Base-by-base conservation (phyloP, 1,140 invertebrate species). In the Glomeris maerens region DNA sequence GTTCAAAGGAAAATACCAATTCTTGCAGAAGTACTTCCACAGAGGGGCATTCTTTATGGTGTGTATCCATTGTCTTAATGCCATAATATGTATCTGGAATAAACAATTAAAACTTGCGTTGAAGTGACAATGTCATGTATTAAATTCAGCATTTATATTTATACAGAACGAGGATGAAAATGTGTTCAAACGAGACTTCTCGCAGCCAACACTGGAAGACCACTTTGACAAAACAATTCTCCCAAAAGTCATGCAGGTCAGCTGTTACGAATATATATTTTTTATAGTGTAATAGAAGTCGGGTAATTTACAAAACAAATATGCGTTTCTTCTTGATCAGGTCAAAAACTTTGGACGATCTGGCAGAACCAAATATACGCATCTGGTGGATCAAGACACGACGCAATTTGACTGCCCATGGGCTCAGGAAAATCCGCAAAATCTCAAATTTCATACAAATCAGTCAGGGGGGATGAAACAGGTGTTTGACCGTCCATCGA, bases 331-430 rank as follows among this genome's bases (percentile, higher is more conserved):
- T 56, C 55, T 47, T 41, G 57, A 63, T 53, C 58, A 78, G 74
- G 95, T 98, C 1, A 98, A 98, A 69, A 98, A 99, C 72, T 99
- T 99, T 72, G 96, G 96, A 17, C 78, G 95, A 14, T 96, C 94
- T 52, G 94, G 94, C 21, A 77, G 95, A 46, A 98, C 96, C 0
- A 99, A 99, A 64, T 99, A 98, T 67, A 99, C 95, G 2, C 96
- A 99, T 72, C 74, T 99, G 60, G 92, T 98, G 0, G 94, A 98
- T 69, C 95, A 99, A 71, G 96, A 99, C 64, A 98, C 96, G 0
- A 98, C 96, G 0, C 82, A 89, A 57, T 95, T 97, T 64, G 93
- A 98, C 64, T 93, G 91, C 0, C 86, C 93, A 0, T 98, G 95
- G 95, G 82, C 84, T 51, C 79, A 81, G 2, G 92, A 97, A 61